Evolutionary conservation across 2,113 vertebrate species (phyloP).

Genomic region (Ctenodactylus gundi): DNA sequence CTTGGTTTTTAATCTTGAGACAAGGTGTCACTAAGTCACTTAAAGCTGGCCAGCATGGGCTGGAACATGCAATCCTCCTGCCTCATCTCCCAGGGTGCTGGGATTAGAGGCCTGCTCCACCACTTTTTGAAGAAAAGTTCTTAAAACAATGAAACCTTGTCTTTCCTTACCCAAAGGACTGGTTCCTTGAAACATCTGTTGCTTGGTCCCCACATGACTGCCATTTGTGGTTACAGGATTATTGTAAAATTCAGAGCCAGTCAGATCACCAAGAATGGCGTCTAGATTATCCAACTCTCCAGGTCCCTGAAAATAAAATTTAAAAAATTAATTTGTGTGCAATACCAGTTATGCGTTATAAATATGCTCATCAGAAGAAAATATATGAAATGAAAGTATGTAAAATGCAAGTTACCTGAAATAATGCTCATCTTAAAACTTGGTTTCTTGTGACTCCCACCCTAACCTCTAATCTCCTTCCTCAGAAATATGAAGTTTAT

Average conservation of each 20-base stretch:
- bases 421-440: background rate
- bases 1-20: no score
- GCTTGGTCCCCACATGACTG: conserved; percentile 87
- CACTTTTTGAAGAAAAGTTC: no score
- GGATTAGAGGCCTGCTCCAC: no score
- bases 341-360: background rate
- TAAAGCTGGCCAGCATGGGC: no score
- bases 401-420: background rate
- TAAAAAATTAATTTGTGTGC: conserved; percentile 4
- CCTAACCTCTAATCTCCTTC: background rate
- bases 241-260: conserved; percentile 91
- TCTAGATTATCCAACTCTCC: conserved; percentile 93
- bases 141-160: background rate
- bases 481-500: background rate
- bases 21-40: no score
- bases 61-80: no score
- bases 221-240: conserved; percentile 87
- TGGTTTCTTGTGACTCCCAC: background rate
- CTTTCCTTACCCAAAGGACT: conserved; percentile 82
- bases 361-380: background rate
- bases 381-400: background rate
- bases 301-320: conserved; percentile 83
- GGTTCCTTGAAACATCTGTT: conserved; percentile 83
- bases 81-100: no score
- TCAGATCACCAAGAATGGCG: conserved; percentile 94